Evolutionary conservation across 2,888 invertebrate genomes (phyloP), one percentile per base, ranked within the genome.

Genomic region (Tridacna gigas): DNA sequence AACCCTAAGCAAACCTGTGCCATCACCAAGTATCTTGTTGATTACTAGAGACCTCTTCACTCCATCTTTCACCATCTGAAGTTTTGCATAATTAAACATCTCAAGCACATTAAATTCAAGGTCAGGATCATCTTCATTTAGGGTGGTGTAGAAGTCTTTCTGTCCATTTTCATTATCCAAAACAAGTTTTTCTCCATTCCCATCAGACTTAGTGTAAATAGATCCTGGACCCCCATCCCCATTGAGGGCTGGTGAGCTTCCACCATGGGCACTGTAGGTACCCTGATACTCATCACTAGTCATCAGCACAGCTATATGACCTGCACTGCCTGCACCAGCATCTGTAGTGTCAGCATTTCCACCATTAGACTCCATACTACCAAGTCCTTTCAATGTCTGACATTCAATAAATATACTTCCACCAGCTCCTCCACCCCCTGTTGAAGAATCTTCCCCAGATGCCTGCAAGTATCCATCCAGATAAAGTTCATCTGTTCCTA

Each of bases 151-250:
- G 82, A 84, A 88, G 48, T 88, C 84, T 71, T 80, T 86, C 76
- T 92, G 92, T 18, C 88, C 89, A 74, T 90, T 91, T n/a, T 74
- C 78, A 82, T 92, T 92, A 77, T 91, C 92, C 3, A 90, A 82
- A 22, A 86, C 89, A 26, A 92, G 82, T 45, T 84, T 90, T 71
- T 90, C 89, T n/a, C 83, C 83, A 66, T 74, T 63, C 20, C 71
- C 80, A 13, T 82, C 79, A 51, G 87, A 88, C 9, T 84, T 83
- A 11, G 83, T 71, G 79, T 90, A 92, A 2, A 92, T 84, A 22
- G 91, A 91, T 5, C 91, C 92, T 15, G 92, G 91, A 9, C 92
- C 91, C 51, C 91, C 92, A 63, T 85, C 66, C 11, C 91, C 90
- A 77, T 89, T 77, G 18, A 69, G 28, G 20, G 89, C 88, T 22